Evolutionary conservation across 2,888 invertebrate genomes (phyloP), one percentile per base, ranked within the genome.

Genomic region (Dione juno): DNA sequence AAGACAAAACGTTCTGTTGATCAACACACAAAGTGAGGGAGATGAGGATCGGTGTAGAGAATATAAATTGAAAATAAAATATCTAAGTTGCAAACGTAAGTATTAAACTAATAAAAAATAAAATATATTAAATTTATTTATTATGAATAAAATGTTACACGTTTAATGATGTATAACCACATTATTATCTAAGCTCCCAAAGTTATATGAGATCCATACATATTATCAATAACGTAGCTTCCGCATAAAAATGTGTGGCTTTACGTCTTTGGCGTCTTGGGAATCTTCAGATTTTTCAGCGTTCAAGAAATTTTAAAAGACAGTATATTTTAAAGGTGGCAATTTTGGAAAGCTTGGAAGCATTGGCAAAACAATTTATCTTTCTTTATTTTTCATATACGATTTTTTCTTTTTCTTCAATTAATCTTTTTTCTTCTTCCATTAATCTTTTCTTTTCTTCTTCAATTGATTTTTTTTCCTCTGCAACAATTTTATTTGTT

Each of bases 161-260:
- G 14, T 43, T n/a, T 8, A 48, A 16, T n/a, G 16, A 48, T 16
- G 8, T 48, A 48, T n/a, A n/a, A n/a, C n/a, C n/a, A n/a, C n/a
- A n/a, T n/a, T n/a, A n/a, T n/a, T n/a, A 19, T 16, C 48, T 50
- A 50, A 16, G 16, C 48, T 50, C 48, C 48, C 48, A 50, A 50
- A 50, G 48, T 50, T 19, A 50, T 50, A 16, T 50, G 48, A 19
- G 48, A 16, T 50, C 48, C 48, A 50, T 50, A 19, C 7, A 50
- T 16, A 50, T 50, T 50, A 50, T 50, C 48, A 50, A 50, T 3
- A 16, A 50, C 16, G 10, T 50, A 50, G 48, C 10, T 50, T 50
- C 48, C 11, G 16, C 48, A 50, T 50, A 16, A 19, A 19, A 50
- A 50, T 50, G 16, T 50, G 10, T 10, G 48, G 48, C 10, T 50